Evolutionary conservation across 2,888 invertebrate genomes (phyloP).

Genomic region (Lepidonotus clava): DNA sequence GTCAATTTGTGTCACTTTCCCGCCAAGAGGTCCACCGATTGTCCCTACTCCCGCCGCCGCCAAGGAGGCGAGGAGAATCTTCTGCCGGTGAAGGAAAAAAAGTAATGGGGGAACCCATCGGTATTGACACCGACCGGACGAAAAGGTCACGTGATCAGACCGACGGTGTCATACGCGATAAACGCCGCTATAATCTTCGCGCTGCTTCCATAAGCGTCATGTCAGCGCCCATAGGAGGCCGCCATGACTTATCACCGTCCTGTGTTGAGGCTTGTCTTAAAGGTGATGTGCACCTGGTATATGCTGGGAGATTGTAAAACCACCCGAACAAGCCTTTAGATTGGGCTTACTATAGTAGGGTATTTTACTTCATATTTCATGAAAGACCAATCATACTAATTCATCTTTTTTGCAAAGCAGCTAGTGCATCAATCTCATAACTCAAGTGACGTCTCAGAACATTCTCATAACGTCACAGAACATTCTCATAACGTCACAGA

Average conservation of each 20-base stretch:
- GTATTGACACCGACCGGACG: slow-evolving; percentile 32
- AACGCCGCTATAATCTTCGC: slow-evolving; percentile 36
- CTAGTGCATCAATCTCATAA: too few species aligned
- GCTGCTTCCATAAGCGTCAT: slow-evolving; percentile 34
- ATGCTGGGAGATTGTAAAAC: too few species aligned
- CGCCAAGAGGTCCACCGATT: slow-evolving; percentile 39
- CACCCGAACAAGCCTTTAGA: too few species aligned
- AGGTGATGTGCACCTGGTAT: too few species aligned
- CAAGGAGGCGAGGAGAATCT: not conserved
- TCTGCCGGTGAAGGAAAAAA: not conserved
- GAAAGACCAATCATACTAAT: too few species aligned
- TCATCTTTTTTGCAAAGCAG: too few species aligned
- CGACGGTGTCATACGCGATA: slow-evolving; percentile 10
- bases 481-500: too few species aligned
- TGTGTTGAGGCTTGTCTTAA: too few species aligned
- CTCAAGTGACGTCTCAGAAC: too few species aligned
- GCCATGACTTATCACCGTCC: not conserved
- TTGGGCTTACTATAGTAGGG: too few species aligned
- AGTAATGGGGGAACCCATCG: slow-evolving; percentile 7
- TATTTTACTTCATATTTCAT: too few species aligned
- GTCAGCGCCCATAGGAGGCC: not conserved
- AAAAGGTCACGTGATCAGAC: not conserved
- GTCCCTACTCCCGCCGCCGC: slow-evolving; percentile 11
- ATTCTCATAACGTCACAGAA: too few species aligned
- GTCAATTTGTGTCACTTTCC: slow-evolving; percentile 34